A percentile compares a stretch with the other conserved stretches of the same genome.
phyloP scores from a whole-genome alignment of 2,797 vertebrate genomes.

The Falco cherrug region DNA sequence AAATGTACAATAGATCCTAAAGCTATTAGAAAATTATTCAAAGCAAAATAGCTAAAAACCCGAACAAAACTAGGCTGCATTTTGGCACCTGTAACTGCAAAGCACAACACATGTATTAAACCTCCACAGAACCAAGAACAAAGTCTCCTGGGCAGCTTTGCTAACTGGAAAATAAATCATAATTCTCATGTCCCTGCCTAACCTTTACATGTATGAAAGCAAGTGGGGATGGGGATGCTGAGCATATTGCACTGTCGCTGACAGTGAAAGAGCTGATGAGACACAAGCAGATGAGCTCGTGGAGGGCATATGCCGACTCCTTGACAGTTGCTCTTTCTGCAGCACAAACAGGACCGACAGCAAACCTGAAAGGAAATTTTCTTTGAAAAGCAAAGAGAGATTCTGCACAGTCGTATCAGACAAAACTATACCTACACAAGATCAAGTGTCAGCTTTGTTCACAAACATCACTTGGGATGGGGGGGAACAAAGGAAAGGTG shows the following conservation, averaged over 20 bases:
- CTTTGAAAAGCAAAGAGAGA: neutral
- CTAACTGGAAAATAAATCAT: neutral
- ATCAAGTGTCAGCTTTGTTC: neutral
- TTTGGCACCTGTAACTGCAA: neutral
- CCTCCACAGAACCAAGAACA: neutral
- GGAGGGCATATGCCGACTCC: neutral
- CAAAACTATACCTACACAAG: neutral
- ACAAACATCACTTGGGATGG: neutral
- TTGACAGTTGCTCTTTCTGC: neutral
- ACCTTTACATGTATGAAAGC: neutral
- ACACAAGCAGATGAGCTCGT: neutral
- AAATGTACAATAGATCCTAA: neutral
- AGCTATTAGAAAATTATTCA: neutral
- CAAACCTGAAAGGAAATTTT: neutral
- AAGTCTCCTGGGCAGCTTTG: neutral
- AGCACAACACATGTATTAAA: neutral
- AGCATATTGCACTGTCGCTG: neutral
- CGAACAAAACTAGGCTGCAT: neutral
- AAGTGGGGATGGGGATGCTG: neutral
- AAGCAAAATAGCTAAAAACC: neutral
- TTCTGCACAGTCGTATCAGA: neutral
- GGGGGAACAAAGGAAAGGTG: neutral
- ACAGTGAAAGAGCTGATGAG: neutral
- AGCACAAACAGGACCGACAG: neutral
- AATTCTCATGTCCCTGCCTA: neutral